Conservation (phyloP, 53 echinoderm and acorn worm genomes). For the Paracentrotus lividus region DNA sequence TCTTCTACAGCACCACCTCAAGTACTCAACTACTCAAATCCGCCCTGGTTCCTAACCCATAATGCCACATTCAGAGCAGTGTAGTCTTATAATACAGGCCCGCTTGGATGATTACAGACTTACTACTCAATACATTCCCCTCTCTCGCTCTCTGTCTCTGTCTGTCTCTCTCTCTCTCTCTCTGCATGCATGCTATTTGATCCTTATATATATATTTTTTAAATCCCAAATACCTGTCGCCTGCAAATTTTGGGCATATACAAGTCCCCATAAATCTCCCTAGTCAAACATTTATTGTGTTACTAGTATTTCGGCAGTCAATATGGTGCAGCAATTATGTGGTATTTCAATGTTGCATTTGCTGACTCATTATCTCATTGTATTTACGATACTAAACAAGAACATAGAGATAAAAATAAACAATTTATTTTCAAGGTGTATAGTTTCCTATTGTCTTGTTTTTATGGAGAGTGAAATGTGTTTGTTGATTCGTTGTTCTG, state of each 20-base stretch:
- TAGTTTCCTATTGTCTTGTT: neutral
- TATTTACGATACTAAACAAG: conserved; percentile 40
- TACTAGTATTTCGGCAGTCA: too few relatives aligned
- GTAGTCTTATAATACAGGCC: too few relatives aligned
- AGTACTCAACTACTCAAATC: too few relatives aligned
- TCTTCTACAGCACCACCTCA: too few relatives aligned
- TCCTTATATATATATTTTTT: neutral
- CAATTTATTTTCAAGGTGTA: conserved; percentile 55
- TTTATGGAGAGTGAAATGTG: neutral
- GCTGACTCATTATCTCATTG: conserved; percentile 29
- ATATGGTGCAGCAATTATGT: neutral
- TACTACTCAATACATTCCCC: neutral
- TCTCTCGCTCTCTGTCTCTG: neutral
- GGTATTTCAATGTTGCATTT: conserved; percentile 39
- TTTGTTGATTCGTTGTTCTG: neutral
- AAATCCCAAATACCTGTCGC: neutral
- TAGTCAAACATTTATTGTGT: neutral
- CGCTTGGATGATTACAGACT: too few relatives aligned
- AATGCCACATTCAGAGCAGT: too few relatives aligned
- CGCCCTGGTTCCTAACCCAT: too few relatives aligned
- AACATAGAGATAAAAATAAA: conserved; percentile 36
- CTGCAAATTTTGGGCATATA: neutral
- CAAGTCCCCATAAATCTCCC: neutral
- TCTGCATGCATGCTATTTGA: too few relatives aligned
- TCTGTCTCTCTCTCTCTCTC: neutral